Conservation (phyloP, 2,888 invertebrate genomes). For the Cybosia mesomella region DNA sequence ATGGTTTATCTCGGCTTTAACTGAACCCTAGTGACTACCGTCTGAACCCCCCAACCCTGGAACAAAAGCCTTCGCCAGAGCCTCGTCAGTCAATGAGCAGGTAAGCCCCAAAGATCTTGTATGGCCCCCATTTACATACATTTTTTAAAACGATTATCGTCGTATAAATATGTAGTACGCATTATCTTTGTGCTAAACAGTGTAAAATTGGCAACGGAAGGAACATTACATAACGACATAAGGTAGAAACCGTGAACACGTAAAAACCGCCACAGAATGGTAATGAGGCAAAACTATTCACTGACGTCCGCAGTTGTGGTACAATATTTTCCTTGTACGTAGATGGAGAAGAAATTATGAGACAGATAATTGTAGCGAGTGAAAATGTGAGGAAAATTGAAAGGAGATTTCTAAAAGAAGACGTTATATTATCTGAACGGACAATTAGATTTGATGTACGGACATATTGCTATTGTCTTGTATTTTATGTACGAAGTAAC, state of each 20-base stretch:
- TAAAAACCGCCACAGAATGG: neutral
- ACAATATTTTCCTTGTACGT: constrained; percentile 4
- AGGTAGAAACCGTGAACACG: neutral
- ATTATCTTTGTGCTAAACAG: neutral
- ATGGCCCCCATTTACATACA: too few relatives aligned
- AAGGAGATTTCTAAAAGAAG: neutral
- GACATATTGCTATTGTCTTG: neutral
- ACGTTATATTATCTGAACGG: neutral
- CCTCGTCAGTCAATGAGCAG: too few relatives aligned
- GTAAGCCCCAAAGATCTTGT: too few relatives aligned
- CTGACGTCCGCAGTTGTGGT: neutral
- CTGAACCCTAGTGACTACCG: too few relatives aligned
- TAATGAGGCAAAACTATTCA: neutral
- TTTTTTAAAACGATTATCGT: too few relatives aligned
- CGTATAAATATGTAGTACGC: neutral
- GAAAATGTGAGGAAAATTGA: neutral
- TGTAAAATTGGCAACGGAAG: neutral
- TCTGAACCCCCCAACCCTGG: too few relatives aligned
- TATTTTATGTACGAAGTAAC: too few relatives aligned
- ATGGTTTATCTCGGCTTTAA: too few relatives aligned
- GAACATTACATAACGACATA: neutral
- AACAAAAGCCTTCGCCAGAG: too few relatives aligned
- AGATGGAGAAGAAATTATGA: neutral
- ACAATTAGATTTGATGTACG: neutral
- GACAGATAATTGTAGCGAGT: neutral